Conservation (phyloP, 2,113 vertebrate genomes). For the Pedionomus torquatus region DNA sequence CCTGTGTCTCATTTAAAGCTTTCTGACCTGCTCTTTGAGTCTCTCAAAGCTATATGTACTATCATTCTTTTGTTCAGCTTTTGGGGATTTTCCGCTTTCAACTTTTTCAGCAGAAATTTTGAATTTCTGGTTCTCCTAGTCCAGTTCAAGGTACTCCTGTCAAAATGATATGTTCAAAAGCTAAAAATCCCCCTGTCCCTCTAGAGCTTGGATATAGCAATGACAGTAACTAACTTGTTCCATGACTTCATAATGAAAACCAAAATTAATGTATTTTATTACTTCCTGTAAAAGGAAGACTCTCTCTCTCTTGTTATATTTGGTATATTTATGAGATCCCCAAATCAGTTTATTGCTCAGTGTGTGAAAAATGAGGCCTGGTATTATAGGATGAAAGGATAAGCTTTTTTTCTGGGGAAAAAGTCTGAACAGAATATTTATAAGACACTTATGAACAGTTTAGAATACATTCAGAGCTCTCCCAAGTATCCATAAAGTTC, state of each 20-base stretch:
- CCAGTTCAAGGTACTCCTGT: not conserved
- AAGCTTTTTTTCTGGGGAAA: not conserved
- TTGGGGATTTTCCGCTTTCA: not conserved
- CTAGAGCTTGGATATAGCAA: not conserved
- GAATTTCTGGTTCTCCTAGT: not conserved
- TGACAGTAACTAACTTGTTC: not conserved
- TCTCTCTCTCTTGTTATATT: not conserved
- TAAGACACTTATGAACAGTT: not conserved
- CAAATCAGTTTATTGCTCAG: not conserved
- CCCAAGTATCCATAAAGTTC: not conserved
- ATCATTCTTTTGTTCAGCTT: not conserved
- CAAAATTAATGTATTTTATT: not conserved
- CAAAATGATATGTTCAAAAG: not conserved
- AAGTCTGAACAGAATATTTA: not conserved
- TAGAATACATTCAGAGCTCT: not conserved
- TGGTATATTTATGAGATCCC: not conserved
- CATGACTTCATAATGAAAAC: not conserved
- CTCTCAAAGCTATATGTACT: not conserved
- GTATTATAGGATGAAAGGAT: not conserved
- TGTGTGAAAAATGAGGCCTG: not conserved
- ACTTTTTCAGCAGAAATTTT: not conserved
- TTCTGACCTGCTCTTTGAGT: not conserved
- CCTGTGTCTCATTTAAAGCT: not conserved
- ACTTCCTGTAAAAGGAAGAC: not conserved
- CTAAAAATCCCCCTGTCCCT: not conserved